These are phyloP conservation scores for Auanema freiburgensis DNA, from an alignment of 2,888 invertebrate species.

Conservation along the genomic window DNA sequence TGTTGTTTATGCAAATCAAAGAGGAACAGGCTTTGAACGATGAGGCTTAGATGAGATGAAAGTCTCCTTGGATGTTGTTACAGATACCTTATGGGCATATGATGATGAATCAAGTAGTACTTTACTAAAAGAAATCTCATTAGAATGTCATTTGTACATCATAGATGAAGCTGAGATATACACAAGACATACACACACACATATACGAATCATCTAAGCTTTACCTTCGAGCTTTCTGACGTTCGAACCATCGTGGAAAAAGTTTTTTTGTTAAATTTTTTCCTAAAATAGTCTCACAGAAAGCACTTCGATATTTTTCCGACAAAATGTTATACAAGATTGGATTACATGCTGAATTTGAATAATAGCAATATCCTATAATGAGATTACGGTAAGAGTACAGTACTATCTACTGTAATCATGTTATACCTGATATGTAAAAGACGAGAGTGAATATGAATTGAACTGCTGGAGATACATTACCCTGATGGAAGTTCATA, in stretches of 20 bases:
- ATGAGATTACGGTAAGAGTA: not conserved
- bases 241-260: slow-evolving; percentile 21
- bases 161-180: no score
- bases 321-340: slow-evolving; percentile 74
- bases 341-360: slow-evolving; percentile 73
- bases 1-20: no score
- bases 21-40: no score
- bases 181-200: no score
- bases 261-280: slow-evolving; percentile 27
- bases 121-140: no score
- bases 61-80: no score
- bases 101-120: no score
- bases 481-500: slow-evolving; percentile 47
- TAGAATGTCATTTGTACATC: no score
- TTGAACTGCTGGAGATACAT: slow-evolving; percentile 33
- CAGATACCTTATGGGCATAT: no score
- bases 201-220: no score
- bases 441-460: slow-evolving; percentile 39
- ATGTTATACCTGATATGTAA: slow-evolving; percentile 43
- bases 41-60: no score
- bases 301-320: slow-evolving; percentile 71
- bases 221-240: slow-evolving; percentile 5
- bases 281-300: slow-evolving; percentile 63
- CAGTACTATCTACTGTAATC: slow-evolving; percentile 1
- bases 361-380: slow-evolving; percentile 59